Conservation (phyloP, 2,888 invertebrate genomes). For the Rhopalosiphum nymphaeae region DNA sequence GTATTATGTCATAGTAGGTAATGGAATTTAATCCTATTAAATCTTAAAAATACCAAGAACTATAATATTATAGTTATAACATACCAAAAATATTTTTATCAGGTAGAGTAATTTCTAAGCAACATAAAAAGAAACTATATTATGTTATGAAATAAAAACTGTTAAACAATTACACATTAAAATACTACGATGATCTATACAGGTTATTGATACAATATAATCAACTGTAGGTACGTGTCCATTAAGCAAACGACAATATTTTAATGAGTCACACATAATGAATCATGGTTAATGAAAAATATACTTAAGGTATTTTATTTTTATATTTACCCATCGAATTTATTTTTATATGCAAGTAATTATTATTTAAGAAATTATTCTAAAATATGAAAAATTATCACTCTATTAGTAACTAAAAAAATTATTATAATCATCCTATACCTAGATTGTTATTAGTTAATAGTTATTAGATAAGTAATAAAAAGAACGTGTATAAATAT, state of each 20-base stretch:
- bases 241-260: conserved; percentile 15
- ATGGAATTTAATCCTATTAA: neutral
- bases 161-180: neutral
- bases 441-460: neutral
- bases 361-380: neutral
- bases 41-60: neutral
- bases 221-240: conserved; percentile 39
- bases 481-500: neutral
- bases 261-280: conserved; percentile 40
- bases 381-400: neutral
- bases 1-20: neutral
- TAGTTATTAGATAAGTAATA: neutral
- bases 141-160: neutral
- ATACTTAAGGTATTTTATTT: neutral
- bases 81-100: neutral
- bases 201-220: conserved; percentile 25
- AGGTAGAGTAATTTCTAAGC: neutral
- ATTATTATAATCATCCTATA: neutral
- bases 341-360: neutral
- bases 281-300: conserved; percentile 26
- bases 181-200: conserved; percentile 1
- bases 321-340: neutral
- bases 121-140: neutral
- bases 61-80: neutral
- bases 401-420: neutral